A percentile compares a stretch with the other conserved stretches of the same genome.
Evolutionary conservation across 2,113 vertebrate species (phyloP).

Genomic region (Pseudopodoces humilis): DNA sequence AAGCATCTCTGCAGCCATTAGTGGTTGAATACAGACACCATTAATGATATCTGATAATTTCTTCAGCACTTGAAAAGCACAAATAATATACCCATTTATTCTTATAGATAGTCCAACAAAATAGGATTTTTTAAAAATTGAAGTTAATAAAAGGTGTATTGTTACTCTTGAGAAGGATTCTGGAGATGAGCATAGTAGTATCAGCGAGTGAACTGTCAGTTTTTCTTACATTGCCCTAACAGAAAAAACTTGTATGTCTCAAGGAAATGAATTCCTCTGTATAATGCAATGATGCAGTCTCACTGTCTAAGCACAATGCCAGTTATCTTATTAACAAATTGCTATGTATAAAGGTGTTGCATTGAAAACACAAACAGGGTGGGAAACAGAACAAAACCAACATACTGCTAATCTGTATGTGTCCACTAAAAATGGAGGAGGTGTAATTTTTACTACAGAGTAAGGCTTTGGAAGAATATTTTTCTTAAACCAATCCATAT

Average conservation of each 20-base stretch:
- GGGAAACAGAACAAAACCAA: neutral
- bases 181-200: neutral
- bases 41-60: constrained; percentile 37
- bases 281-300: neutral
- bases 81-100: neutral
- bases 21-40: constrained; percentile 19
- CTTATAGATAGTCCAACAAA: neutral
- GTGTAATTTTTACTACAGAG: neutral
- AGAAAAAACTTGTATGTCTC: neutral
- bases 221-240: neutral
- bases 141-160: neutral
- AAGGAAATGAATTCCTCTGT: neutral
- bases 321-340: neutral
- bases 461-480: neutral
- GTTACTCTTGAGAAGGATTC: neutral
- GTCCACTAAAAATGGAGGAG: neutral
- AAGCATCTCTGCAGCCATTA: constrained; percentile 42
- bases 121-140: neutral
- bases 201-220: neutral
- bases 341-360: neutral
- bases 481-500: neutral
- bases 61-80: neutral
- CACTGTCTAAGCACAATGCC: neutral
- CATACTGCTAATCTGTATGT: neutral
- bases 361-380: neutral